phyloP scores from a whole-genome alignment of 2,797 vertebrate species.

The Falco biarmicus region DNA sequence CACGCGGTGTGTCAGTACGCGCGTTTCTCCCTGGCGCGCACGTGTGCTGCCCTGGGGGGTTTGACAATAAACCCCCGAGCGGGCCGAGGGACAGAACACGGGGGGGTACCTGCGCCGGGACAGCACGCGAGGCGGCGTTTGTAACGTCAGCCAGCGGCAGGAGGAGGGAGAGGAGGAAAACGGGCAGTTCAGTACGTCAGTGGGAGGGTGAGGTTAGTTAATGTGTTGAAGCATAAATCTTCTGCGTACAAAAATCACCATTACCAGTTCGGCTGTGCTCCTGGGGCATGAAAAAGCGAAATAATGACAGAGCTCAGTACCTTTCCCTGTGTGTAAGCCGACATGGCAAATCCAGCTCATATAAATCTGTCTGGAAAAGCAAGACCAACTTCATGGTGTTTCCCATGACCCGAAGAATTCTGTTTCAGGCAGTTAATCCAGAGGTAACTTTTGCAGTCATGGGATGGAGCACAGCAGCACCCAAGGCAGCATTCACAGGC shows the following conservation, averaged over 20 bases:
- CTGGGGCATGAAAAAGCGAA: neutral
- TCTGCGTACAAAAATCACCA: neutral
- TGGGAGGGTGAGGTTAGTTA: neutral
- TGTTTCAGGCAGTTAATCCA: neutral
- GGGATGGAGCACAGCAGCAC: neutral
- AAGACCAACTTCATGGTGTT: neutral
- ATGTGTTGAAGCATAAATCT: neutral
- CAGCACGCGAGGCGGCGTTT: too few relatives aligned
- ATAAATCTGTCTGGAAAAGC: neutral
- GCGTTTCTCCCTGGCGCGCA: neutral
- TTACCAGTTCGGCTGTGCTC: neutral
- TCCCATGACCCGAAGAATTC: neutral
- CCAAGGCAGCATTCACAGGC: neutral
- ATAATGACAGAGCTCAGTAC: neutral
- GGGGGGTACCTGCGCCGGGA: neutral
- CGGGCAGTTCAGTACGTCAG: neutral
- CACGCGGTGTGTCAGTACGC: accelerated
- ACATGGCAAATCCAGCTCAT: accelerated
- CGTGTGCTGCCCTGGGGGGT: neutral
- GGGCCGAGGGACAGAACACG: neutral
- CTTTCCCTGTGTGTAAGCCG: neutral
- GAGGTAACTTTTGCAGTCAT: neutral
- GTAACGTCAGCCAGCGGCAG: neutral
- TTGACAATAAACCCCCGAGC: neutral
- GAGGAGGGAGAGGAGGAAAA: neutral